A percentile compares a stretch with the other conserved stretches of the same genome.
Conservation (phyloP, 2,797 vertebrate species). For the Onychomys arenicola region DNA sequence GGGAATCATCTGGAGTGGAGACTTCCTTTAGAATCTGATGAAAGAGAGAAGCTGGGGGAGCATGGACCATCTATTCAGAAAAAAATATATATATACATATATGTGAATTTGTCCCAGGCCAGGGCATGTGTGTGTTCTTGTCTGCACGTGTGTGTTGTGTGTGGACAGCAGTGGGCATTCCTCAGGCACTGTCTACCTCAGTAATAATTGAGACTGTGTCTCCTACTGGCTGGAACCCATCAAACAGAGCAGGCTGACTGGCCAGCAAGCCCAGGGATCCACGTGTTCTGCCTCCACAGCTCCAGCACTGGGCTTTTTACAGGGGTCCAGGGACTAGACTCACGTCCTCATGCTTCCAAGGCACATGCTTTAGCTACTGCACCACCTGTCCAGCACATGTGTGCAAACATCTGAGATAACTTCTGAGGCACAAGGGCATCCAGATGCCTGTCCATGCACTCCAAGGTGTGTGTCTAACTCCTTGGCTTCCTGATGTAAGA, state of each 20-base stretch:
- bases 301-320: not conserved
- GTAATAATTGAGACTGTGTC: not conserved
- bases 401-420: not conserved
- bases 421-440: not conserved
- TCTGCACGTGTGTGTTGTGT: not conserved
- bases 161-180: not conserved
- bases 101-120: not conserved
- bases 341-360: not conserved
- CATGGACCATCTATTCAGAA: not conserved
- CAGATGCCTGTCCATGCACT: not conserved
- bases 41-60: fast-evolving
- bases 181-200: not conserved
- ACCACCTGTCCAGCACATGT: too few species aligned
- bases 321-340: not conserved
- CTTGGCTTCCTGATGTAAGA: not conserved
- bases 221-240: not conserved
- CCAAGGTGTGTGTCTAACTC: not conserved
- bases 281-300: not conserved
- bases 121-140: not conserved
- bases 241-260: not conserved
- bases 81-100: not conserved
- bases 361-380: not conserved
- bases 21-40: slow-evolving; percentile 13
- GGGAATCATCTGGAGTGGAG: not conserved
- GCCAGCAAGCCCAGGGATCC: not conserved